Percentiles rank a stretch among this genome's conserved stretches.
These are phyloP conservation scores for Nylanderia fulva DNA, from an alignment of 1,140 invertebrate genomes.

Conservation along the genomic window DNA sequence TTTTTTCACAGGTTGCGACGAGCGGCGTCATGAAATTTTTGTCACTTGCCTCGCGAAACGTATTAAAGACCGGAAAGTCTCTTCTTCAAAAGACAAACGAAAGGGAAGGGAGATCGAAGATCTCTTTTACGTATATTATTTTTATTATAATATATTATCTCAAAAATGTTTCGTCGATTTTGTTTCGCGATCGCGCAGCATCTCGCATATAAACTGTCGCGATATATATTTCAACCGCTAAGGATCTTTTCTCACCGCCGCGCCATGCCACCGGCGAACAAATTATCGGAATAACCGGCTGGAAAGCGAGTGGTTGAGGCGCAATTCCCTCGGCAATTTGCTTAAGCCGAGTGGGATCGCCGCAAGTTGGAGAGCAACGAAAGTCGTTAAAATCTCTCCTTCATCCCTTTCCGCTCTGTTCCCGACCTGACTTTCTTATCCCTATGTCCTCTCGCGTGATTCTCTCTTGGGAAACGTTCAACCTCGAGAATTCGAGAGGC, in stretches of 20 bases:
- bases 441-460: conserved; percentile 10
- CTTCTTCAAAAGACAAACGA: conserved; percentile 6
- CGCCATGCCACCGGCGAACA: conserved; percentile 57
- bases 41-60: conserved; percentile 54
- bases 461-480: conserved; percentile 54
- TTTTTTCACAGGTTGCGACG: conserved; percentile 60
- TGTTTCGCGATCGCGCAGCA: not conserved
- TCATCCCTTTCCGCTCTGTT: conserved; percentile 13
- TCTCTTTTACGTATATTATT: conserved; percentile 13
- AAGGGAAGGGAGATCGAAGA: not conserved
- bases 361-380: conserved; percentile 70
- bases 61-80: conserved; percentile 56
- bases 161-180: no score
- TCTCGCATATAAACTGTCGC: not conserved
- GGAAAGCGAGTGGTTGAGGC: conserved; percentile 70
- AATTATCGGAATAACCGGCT: conserved; percentile 73
- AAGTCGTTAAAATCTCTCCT: conserved; percentile 74
- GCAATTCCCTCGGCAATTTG: conserved; percentile 74
- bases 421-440: not conserved
- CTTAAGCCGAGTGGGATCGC: conserved; percentile 73
- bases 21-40: conserved; percentile 55
- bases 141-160: not conserved
- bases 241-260: conserved; percentile 48
- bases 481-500: conserved; percentile 56
- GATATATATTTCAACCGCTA: conserved; percentile 35